Percentiles rank a stretch among this genome's conserved stretches.
phyloP scores from a whole-genome alignment of 2,888 invertebrate genomes.

The Drosophila quasianomalipes region DNA sequence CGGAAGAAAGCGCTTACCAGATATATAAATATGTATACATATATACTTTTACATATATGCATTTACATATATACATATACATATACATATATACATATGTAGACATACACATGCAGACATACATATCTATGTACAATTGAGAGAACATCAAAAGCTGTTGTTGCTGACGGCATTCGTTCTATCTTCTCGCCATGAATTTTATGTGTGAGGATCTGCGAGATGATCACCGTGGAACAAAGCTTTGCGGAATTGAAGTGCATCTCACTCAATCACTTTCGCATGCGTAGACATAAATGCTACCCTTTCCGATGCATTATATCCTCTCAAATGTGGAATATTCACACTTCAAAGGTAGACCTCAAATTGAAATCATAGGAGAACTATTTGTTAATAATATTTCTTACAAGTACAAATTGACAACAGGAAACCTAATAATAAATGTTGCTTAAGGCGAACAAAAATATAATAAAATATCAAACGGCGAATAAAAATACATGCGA shows the following conservation, averaged over 20 bases:
- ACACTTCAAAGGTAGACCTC: not conserved
- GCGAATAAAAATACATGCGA: not conserved
- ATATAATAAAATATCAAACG: not conserved
- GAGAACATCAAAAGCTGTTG: slow-evolving; percentile 41
- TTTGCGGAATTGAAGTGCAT: not conserved
- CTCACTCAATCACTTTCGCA: not conserved
- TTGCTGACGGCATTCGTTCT: slow-evolving; percentile 24
- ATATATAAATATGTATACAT: slow-evolving; percentile 15
- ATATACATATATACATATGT: not conserved
- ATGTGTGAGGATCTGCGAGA: slow-evolving; percentile 15
- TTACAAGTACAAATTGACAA: not conserved
- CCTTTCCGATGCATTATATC: not conserved
- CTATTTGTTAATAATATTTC: not conserved
- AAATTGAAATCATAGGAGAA: not conserved
- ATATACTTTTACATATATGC: not conserved
- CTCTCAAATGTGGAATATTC: not conserved
- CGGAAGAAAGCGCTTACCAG: slow-evolving; percentile 18
- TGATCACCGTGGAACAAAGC: slow-evolving; percentile 33
- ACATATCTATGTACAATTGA: not conserved
- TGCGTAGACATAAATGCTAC: not conserved
- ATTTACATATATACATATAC: not conserved
- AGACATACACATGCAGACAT: not conserved
- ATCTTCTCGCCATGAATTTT: slow-evolving; percentile 9
- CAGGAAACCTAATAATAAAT: not conserved
- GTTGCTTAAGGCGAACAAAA: too few species aligned